Percentiles rank a stretch among this genome's conserved stretches.
phyloP scores from a whole-genome alignment of 2,888 invertebrate species.

The Xestia xanthographa region DNA sequence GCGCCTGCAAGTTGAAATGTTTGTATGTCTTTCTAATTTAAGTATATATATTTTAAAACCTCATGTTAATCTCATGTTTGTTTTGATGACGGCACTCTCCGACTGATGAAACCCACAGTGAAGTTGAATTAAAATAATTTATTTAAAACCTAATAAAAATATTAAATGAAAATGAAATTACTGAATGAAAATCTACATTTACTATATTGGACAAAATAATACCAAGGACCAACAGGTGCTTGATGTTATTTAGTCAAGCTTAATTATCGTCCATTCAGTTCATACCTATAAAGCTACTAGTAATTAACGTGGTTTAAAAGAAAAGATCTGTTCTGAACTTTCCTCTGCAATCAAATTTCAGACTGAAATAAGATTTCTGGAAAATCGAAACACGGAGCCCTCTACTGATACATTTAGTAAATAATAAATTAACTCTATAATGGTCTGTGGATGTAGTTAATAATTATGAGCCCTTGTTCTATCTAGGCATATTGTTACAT shows the following conservation, averaged over 20 bases:
- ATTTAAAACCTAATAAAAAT: too few species aligned
- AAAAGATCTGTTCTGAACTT: constrained; percentile 21
- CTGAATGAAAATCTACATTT: too few species aligned
- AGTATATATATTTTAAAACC: background rate
- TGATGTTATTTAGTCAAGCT: too few species aligned
- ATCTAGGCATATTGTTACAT: too few species aligned
- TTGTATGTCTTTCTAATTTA: background rate
- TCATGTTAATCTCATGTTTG: background rate
- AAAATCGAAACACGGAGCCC: background rate
- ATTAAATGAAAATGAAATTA: too few species aligned
- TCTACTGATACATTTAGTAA: background rate
- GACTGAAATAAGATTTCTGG: background rate
- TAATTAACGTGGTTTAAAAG: constrained; percentile 27
- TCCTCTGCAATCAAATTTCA: constrained; percentile 9
- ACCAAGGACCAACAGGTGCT: background rate
- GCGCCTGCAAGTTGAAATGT: background rate
- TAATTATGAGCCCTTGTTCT: background rate
- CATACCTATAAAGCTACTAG: constrained; percentile 10
- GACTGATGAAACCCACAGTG: background rate
- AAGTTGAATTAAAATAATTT: background rate
- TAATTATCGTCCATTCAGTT: constrained; percentile 36
- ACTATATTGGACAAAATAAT: background rate
- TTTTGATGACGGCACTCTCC: background rate
- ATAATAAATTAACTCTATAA: background rate
- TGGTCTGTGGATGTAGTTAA: background rate